Evolutionary conservation across 92 coral and sea anemone species (phyloP).

Genomic region (Metridium senile): DNA sequence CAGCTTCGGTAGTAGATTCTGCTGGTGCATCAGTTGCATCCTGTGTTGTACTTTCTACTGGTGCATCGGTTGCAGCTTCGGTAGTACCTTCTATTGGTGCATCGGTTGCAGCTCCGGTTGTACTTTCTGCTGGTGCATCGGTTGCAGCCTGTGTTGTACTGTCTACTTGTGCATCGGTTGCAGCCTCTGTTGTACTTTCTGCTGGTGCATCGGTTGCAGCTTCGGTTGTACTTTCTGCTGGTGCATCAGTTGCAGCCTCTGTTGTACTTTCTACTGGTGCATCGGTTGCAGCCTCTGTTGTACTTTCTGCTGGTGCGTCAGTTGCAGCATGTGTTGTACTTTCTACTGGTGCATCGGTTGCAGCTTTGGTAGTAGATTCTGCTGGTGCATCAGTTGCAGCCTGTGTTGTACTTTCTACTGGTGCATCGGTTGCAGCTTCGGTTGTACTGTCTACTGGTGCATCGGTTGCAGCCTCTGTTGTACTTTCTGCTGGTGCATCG

Average conservation of each 20-base stretch:
- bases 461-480: not conserved
- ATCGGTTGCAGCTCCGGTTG: not conserved
- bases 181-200: not conserved
- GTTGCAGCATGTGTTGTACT: not conserved
- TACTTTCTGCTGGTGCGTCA: not conserved
- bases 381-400: not conserved
- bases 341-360: not conserved
- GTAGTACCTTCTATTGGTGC: not conserved
- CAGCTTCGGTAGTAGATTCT: not conserved
- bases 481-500: not conserved
- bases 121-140: not conserved
- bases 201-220: not conserved
- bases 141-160: not conserved
- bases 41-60: not conserved
- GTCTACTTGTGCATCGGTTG: not conserved
- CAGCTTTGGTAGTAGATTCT: not conserved
- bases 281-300: not conserved
- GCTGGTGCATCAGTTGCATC: not conserved
- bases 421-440: not conserved
- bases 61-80: not conserved
- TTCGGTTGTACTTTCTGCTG: not conserved
- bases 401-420: not conserved
- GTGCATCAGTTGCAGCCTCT: not conserved
- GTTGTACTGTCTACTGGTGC: not conserved
- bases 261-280: not conserved